Evolutionary conservation across 2,113 vertebrate species (phyloP), one percentile per base, ranked within the genome.

Genomic region (Podocnemis expansa): DNA sequence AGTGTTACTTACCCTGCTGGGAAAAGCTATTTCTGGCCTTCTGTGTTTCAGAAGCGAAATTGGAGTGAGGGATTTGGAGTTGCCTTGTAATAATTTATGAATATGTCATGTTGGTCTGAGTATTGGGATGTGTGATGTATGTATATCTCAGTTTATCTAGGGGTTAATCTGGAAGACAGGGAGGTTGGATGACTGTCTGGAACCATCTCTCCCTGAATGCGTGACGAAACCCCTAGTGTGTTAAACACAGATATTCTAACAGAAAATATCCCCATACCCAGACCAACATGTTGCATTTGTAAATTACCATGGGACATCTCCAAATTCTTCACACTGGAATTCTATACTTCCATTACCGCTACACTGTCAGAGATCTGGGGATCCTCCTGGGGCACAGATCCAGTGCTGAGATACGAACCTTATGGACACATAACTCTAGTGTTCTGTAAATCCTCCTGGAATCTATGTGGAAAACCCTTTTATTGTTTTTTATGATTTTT

Each of bases 21-120:
- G 87, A 84, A 93, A 93, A 97, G 90, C 87, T 97, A 97, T 97
- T 97, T 97, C 94, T 95, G 91, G 84, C 63, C 78, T 91, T 91
- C 93, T 90, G 88, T 0, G 1, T 88, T 91, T 93, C 93, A 96
- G 88, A 90, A 90, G 83, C 93, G 88, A 94, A 97, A 97, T 82
- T 89, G 85, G 45, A 95, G 67, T 96, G 96, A 97, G 34, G 16
- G 97, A 96, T 96, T 90, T 90, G 88, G 95, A 96, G 93, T 95
- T 97, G 88, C 80, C 91, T 87, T 88, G 88, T 91, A 93, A 96
- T 87, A 95, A 97, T 96, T 96, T 91, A 95, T 75, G 93, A 96
- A 88, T 84, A 85, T 60, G 84, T 84, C 96, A 93, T 85, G 78
- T 93, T 96, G 94, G 87, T 91, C 94, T 97, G 95, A 89, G 95